Evolutionary conservation across 2,888 invertebrate genomes (phyloP).

Genomic region (Electrophaes corylata): DNA sequence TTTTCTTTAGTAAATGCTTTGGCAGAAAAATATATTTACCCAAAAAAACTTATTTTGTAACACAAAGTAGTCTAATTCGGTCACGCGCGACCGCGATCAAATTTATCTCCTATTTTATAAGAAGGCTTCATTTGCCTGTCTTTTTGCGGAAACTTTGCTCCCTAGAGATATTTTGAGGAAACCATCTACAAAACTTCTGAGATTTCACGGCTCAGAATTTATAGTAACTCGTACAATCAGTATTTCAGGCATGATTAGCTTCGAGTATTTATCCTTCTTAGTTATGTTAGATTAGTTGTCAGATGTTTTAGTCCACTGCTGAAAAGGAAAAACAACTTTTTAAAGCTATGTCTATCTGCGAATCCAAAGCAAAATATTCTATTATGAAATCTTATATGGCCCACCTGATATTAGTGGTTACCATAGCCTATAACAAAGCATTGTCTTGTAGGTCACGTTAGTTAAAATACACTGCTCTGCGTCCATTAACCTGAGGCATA

Average conservation of each 20-base stretch:
- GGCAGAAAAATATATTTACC: neutral
- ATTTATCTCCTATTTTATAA: constrained; percentile 25
- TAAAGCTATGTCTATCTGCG: too few species aligned
- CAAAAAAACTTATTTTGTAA: constrained; percentile 7
- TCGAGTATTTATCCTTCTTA: constrained; percentile 2
- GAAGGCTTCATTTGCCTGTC: constrained; percentile 21
- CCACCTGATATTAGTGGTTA: too few species aligned
- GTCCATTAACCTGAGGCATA: too few species aligned
- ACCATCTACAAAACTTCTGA: constrained; percentile 27
- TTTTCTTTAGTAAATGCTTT: neutral
- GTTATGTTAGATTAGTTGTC: too few species aligned
- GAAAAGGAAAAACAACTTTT: too few species aligned
- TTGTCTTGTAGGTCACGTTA: too few species aligned
- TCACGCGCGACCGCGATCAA: constrained; percentile 25
- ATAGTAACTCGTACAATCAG: constrained; percentile 26
- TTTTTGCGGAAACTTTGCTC: constrained; percentile 28
- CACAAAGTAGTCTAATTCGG: constrained; percentile 16
- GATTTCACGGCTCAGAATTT: constrained; percentile 30
- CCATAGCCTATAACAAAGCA: too few species aligned
- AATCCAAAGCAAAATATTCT: too few species aligned
- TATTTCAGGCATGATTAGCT: constrained; percentile 27
- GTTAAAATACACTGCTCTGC: too few species aligned
- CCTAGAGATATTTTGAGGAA: constrained; percentile 31
- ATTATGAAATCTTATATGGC: too few species aligned
- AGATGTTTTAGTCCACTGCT: too few species aligned